These are phyloP conservation scores for Smutsia temminckii DNA, from an alignment of 2,797 vertebrate species.

Conservation along the genomic window DNA sequence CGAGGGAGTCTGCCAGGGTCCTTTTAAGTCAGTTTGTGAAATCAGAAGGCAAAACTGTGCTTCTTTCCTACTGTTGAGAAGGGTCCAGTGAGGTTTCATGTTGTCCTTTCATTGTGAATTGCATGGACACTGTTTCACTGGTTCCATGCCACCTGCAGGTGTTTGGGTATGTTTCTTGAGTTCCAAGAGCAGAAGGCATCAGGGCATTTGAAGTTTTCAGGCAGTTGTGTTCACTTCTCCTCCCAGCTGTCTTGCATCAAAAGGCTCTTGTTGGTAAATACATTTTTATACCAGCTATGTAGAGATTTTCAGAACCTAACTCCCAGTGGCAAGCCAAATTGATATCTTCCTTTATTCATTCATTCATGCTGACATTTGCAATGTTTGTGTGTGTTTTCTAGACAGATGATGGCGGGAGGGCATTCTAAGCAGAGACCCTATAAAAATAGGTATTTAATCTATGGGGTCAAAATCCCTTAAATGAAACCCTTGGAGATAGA, in stretches of 20 bases:
- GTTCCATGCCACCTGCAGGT: background rate
- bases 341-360: constrained; percentile 10
- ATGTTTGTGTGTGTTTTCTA: constrained; percentile 15
- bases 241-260: background rate
- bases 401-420: background rate
- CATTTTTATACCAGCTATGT: background rate
- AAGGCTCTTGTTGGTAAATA: background rate
- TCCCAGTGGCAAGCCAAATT: background rate
- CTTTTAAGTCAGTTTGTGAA: constrained; percentile 59
- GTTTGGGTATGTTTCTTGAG: background rate
- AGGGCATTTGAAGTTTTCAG: background rate
- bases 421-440: constrained; percentile 18
- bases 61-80: background rate
- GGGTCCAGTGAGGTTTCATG: background rate
- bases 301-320: background rate
- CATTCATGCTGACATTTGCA: constrained; percentile 27
- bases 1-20: background rate
- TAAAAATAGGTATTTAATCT: background rate
- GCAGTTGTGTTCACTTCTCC: background rate
- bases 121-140: background rate
- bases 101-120: background rate
- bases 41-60: constrained; percentile 16
- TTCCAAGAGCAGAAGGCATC: background rate
- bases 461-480: background rate
- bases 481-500: background rate